Base-by-base conservation (phyloP, 2,888 invertebrate species). In the Megastigmus dorsalis region DNA sequence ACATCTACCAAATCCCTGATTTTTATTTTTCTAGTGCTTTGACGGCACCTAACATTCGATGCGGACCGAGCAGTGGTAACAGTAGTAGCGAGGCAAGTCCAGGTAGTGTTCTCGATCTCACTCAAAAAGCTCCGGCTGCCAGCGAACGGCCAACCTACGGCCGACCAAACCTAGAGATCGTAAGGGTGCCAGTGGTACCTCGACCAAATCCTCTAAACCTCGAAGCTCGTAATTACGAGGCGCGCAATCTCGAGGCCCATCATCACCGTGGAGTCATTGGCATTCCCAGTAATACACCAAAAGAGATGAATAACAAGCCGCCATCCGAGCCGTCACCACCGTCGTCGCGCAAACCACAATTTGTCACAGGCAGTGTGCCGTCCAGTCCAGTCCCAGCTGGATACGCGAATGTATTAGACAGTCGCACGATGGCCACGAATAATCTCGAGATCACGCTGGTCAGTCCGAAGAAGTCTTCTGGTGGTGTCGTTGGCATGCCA, bases 371-470 rank as follows among this genome's bases (percentile, higher is more conserved):
- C 5, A 65, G 55, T 9, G 30, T 43, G 1, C n/a, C 48, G 0
- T 9, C 59, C 1, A 59, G 15, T 36, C 43, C 59, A 1, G 15
- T 36, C 13, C 10, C 18, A 5, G 36, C 10, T 9, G 48, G 33
- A 6, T 74, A 69, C n/a, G n/a, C 57, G 10, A 62, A 66, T 10
- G 83, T 89, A 45, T 82, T 90, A 52, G 90, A 90, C 48, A 89
- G 89, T 15, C 84, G 89, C 38, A 88, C 88, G 4, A 88, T 93
- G 36, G 92, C 92, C 0, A 92, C 93, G 0, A 93, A 93, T 43
- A 87, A 88, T 83, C 84, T 94, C 65, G 94, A 94, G 83, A 94
- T 94, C 28, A 94, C 94, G 0, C 84, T 94, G 76, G 93, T 94
- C 0, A 90, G 89, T 71, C 90, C 91, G 0, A 85, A 84, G 33